A percentile compares a stretch with the other conserved stretches of the same genome.
These are phyloP conservation scores for Spea multiplicata DNA, from an alignment of 2,113 vertebrate species.

Conservation along the genomic window DNA sequence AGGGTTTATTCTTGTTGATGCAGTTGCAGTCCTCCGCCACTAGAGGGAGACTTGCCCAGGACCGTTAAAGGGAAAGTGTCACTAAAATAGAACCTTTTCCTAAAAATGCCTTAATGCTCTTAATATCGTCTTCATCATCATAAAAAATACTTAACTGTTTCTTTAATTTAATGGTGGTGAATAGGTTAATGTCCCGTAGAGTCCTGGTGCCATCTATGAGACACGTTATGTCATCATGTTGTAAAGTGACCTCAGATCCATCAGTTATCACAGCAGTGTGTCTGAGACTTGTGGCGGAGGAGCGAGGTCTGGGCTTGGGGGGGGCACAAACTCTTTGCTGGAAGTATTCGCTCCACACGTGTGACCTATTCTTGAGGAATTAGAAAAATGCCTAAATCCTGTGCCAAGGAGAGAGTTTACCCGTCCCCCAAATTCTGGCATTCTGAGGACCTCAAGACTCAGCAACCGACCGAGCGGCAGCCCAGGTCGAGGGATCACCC, in stretches of 20 bases:
- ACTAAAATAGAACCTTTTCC: no score
- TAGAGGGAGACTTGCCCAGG: constrained; percentile 16
- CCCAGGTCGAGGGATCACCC: no score
- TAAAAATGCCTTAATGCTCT: no score
- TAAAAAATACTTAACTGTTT: no score
- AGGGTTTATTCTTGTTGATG: not conserved
- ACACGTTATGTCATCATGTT: not conserved
- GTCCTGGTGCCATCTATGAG: not conserved
- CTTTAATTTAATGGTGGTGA: not conserved
- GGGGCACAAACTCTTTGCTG: no score
- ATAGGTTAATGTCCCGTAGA: not conserved
- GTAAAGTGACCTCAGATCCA: not conserved
- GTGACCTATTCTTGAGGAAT: not conserved
- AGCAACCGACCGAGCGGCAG: no score
- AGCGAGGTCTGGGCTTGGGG: no score
- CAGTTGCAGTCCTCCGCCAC: not conserved
- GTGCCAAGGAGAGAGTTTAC: not conserved
- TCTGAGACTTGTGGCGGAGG: not conserved
- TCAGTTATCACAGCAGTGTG: not conserved
- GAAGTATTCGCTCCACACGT: not conserved
- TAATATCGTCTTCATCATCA: no score
- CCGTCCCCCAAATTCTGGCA: no score
- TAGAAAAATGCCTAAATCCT: not conserved
- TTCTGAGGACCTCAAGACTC: no score
- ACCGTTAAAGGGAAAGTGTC: no score